These are phyloP conservation scores for Brachyistius frenatus DNA, from an alignment of 2,113 vertebrate genomes.

Conservation along the genomic window DNA sequence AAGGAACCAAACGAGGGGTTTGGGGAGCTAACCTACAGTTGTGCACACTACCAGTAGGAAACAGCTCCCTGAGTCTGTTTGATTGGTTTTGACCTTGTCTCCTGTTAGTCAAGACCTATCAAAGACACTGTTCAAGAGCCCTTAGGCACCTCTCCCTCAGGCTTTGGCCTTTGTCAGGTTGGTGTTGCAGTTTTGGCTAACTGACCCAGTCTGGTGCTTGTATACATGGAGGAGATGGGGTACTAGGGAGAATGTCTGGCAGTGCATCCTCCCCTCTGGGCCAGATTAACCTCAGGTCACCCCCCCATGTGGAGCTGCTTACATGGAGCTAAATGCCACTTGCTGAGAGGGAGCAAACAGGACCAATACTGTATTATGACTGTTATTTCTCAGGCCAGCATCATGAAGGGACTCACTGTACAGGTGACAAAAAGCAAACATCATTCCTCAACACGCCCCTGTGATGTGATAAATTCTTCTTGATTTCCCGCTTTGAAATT, in stretches of 20 bases:
- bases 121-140: slow-evolving; percentile 73
- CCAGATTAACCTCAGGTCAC: slow-evolving; percentile 83
- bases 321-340: slow-evolving; percentile 77
- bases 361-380: slow-evolving; percentile 65
- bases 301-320: slow-evolving; percentile 72
- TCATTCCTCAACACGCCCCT: slow-evolving; percentile 8
- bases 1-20: slow-evolving; percentile 79
- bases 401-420: slow-evolving; percentile 41
- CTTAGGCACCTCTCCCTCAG: slow-evolving; percentile 71
- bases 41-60: slow-evolving; percentile 68
- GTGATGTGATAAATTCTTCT: slow-evolving; percentile 18
- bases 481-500: slow-evolving; percentile 9
- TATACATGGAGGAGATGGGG: slow-evolving; percentile 45
- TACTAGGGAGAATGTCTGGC: slow-evolving; percentile 62
- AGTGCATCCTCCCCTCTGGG: slow-evolving; percentile 78
- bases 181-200: slow-evolving; percentile 61
- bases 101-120: slow-evolving; percentile 78
- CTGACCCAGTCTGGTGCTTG: slow-evolving; percentile 69
- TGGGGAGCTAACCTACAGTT: slow-evolving; percentile 69
- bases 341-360: slow-evolving; percentile 59
- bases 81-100: slow-evolving; percentile 81
- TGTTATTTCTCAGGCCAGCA: slow-evolving; percentile 41
- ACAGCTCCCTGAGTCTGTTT: slow-evolving; percentile 75
- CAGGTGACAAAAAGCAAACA: slow-evolving; percentile 52
- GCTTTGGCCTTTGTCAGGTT: slow-evolving; percentile 73